These are phyloP conservation scores for Odontothrips loti DNA, from an alignment of 2,888 invertebrate species.

Conservation along the genomic window DNA sequence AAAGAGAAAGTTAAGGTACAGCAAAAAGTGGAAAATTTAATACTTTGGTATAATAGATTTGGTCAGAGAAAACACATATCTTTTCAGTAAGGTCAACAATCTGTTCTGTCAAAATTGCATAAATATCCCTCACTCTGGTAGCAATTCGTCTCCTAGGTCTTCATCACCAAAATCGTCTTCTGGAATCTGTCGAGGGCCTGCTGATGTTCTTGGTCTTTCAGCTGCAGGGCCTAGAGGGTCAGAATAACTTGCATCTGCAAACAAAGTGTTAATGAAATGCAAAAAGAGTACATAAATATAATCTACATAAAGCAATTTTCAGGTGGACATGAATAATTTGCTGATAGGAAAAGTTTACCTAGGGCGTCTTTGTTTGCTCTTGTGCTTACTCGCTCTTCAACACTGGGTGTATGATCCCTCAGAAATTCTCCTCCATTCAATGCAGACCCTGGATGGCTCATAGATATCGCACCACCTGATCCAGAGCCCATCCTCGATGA, in stretches of 20 bases:
- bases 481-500: slow-evolving; percentile 56
- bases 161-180: slow-evolving; percentile 67
- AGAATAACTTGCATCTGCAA: slow-evolving; percentile 51
- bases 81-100: background rate
- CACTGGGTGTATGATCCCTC: background rate
- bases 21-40: too few relatives aligned
- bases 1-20: too few relatives aligned
- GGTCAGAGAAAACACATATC: background rate
- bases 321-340: too few relatives aligned
- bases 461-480: slow-evolving; percentile 44
- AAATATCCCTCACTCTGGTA: slow-evolving; percentile 55
- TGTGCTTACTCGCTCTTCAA: background rate
- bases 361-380: background rate
- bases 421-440: background rate
- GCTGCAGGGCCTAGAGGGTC: slow-evolving; percentile 57
- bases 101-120: too few relatives aligned
- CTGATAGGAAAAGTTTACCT: background rate
- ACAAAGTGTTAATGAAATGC: slow-evolving; percentile 34
- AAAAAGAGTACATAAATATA: background rate
- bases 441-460: background rate
- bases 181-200: slow-evolving; percentile 48
- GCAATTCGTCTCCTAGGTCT: slow-evolving; percentile 65
- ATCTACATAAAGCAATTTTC: background rate
- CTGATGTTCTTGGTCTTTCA: slow-evolving; percentile 54
- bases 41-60: too few relatives aligned